Conservation (phyloP, 1,140 invertebrate species). For the honey bee (Apis mellifera) region Amel_HAv3.1 CM009943.2:8353001-8353500, state of each 20-base stretch:
- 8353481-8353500: slow-evolving; percentile 45
- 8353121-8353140: not conserved
- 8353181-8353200: slow-evolving; percentile 7
- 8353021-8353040: not conserved
- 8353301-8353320: slow-evolving; percentile 36
- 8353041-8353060: not conserved
- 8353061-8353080: slow-evolving; percentile 4
- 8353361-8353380: not conserved
- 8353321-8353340: not conserved
- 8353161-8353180: not conserved
- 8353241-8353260: not conserved
- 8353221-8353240: not conserved
- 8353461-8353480: slow-evolving; percentile 58
- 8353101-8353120: slow-evolving; percentile 10
- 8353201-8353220: not conserved
- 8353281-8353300: not conserved
- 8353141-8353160: not conserved
- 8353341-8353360: not conserved
- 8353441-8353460: not conserved
- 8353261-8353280: too few relatives aligned
- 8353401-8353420: not conserved
- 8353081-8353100: not conserved
- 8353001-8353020: too few relatives aligned
- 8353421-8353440: slow-evolving; percentile 16
- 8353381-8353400: not conserved